Evolutionary conservation across 2,113 vertebrate genomes (phyloP).

Genomic region (Pao palembangensis): DNA sequence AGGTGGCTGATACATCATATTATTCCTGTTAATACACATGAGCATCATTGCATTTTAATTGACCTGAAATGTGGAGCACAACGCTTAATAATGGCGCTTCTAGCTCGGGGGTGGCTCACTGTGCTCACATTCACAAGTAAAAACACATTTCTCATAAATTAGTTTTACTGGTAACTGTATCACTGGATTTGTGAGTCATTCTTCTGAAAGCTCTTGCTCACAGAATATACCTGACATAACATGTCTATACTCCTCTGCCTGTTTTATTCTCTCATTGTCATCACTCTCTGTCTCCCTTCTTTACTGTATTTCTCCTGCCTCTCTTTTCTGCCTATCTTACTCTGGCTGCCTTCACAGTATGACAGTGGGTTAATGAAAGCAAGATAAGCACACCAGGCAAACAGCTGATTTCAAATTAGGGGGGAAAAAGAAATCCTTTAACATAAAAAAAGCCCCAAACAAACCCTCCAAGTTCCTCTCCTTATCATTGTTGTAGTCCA

Average conservation of each 20-base stretch:
- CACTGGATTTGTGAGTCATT: slow-evolving; percentile 12
- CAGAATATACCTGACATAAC: slow-evolving; percentile 7
- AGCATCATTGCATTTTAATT: slow-evolving; percentile 42
- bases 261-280: slow-evolving; percentile 8
- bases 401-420: slow-evolving; percentile 70
- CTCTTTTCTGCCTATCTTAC: slow-evolving; percentile 25
- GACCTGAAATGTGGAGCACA: not conserved
- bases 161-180: slow-evolving; percentile 12
- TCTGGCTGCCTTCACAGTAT: slow-evolving; percentile 57
- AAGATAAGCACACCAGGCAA: slow-evolving; percentile 71
- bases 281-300: slow-evolving; percentile 19
- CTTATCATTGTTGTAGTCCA: slow-evolving; percentile 67
- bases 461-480: slow-evolving; percentile 49
- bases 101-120: not conserved
- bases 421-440: slow-evolving; percentile 25
- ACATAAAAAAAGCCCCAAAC: slow-evolving; percentile 32
- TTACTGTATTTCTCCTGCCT: slow-evolving; percentile 33
- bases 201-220: slow-evolving; percentile 3
- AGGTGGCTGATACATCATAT: slow-evolving; percentile 61
- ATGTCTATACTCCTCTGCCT: slow-evolving; percentile 6
- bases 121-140: slow-evolving; percentile 12
- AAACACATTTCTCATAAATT: slow-evolving; percentile 1
- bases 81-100: not conserved
- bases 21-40: slow-evolving; percentile 43
- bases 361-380: slow-evolving; percentile 66